These are phyloP conservation scores for Aphidius gifuensis DNA, from an alignment of 1,140 invertebrate genomes.

Conservation along the genomic window DNA sequence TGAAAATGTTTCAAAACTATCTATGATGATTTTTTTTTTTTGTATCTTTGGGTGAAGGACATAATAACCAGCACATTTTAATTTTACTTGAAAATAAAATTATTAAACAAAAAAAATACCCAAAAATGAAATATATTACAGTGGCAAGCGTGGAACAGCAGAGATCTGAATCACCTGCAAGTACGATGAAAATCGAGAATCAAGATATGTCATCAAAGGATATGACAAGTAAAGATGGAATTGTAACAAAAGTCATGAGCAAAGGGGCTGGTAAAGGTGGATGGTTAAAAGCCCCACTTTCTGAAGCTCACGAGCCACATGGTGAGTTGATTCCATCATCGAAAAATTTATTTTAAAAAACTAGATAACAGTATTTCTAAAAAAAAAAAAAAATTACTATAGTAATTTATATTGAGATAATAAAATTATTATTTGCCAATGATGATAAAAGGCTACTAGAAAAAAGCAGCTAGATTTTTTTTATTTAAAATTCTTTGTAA, in stretches of 20 bases:
- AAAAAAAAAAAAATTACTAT: no score
- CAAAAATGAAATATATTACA: constrained; percentile 48
- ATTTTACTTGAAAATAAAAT: not conserved
- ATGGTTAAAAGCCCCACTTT: constrained; percentile 54
- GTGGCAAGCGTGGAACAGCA: constrained; percentile 55
- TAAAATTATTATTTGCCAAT: constrained; percentile 44
- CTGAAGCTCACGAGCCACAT: constrained; percentile 58
- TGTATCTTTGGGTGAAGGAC: no score
- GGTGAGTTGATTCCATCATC: constrained; percentile 47
- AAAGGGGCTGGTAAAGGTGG: constrained; percentile 57
- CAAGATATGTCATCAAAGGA: constrained; percentile 50
- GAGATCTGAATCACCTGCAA: constrained; percentile 53
- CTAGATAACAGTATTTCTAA: no score
- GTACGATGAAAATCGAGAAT: constrained; percentile 52
- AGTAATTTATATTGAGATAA: no score
- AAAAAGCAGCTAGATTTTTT: constrained; percentile 41
- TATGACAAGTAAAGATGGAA: constrained; percentile 55
- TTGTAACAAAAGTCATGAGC: constrained; percentile 51
- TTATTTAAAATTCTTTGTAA: constrained; percentile 51
- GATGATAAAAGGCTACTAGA: constrained; percentile 50
- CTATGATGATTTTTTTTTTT: not conserved
- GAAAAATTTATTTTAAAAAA: constrained; percentile 3
- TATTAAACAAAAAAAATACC: constrained; percentile 9
- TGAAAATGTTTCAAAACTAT: not conserved
- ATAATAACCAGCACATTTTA: no score